These are phyloP conservation scores for Syngnathus scovelli DNA, from an alignment of 2,113 vertebrate species.

Conservation along the genomic window DNA sequence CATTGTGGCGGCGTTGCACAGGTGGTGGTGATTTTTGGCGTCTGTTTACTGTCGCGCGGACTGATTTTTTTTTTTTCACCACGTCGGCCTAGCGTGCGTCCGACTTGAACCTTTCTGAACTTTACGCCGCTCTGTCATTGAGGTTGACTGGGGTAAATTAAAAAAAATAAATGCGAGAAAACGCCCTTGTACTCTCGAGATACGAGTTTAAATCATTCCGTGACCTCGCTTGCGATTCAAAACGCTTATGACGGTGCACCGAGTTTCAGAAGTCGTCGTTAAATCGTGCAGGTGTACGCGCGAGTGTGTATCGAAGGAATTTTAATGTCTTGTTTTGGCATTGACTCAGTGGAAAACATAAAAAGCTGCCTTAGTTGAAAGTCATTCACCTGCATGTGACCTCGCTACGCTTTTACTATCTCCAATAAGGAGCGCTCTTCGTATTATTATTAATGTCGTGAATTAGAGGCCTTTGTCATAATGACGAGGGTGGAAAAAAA, in stretches of 20 bases:
- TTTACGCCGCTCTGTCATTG: slow-evolving; percentile 29
- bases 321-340: background rate
- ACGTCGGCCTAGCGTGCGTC: slow-evolving; percentile 17
- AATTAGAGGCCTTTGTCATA: slow-evolving; percentile 38
- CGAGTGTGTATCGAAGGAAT: background rate
- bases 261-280: background rate
- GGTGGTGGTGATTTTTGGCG: slow-evolving; percentile 34
- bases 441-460: slow-evolving; percentile 39
- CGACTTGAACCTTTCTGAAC: slow-evolving; percentile 14
- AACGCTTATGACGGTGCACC: background rate
- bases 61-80: slow-evolving; percentile 34
- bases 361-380: slow-evolving; percentile 31
- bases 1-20: slow-evolving; percentile 18
- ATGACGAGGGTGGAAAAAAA: background rate
- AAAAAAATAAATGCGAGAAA: slow-evolving; percentile 4
- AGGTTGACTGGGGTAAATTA: slow-evolving; percentile 23
- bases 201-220: too few relatives aligned
- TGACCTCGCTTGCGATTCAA: too few relatives aligned
- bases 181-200: background rate
- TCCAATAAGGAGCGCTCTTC: slow-evolving; percentile 28
- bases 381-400: slow-evolving; percentile 35
- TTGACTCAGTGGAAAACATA: slow-evolving; percentile 21
- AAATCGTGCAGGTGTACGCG: background rate
- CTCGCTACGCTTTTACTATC: slow-evolving; percentile 40
- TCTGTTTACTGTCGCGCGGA: slow-evolving; percentile 2